A percentile compares a stretch with the other conserved stretches of the same genome.
phyloP scores from a whole-genome alignment of 2,888 invertebrate species.

The Diaphora mendica region DNA sequence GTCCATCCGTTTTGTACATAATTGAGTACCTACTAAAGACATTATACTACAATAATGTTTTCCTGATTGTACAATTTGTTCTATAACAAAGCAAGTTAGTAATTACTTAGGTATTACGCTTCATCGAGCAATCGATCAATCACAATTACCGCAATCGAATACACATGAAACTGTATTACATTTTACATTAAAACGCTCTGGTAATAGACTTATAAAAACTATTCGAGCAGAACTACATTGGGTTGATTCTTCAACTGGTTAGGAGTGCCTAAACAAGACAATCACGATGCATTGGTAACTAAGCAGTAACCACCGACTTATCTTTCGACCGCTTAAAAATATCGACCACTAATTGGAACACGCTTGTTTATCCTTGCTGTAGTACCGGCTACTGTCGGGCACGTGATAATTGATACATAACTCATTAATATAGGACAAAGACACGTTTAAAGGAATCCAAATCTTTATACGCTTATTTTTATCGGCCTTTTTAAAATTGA shows the following conservation, averaged over 20 bases:
- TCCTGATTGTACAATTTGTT: not conserved
- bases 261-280: slow-evolving; percentile 40
- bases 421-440: not conserved
- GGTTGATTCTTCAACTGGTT: slow-evolving; percentile 28
- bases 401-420: not conserved
- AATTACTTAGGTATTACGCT: slow-evolving; percentile 21
- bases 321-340: slow-evolving; percentile 49
- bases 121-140: slow-evolving; percentile 25
- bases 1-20: slow-evolving; percentile 23
- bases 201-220: slow-evolving; percentile 26
- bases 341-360: slow-evolving; percentile 66
- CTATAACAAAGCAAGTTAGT: not conserved
- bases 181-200: slow-evolving; percentile 19
- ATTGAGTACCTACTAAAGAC: slow-evolving; percentile 14
- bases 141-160: slow-evolving; percentile 32
- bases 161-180: slow-evolving; percentile 23
- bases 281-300: slow-evolving; percentile 33
- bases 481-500: not conserved
- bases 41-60: not conserved
- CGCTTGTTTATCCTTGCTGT: slow-evolving; percentile 56
- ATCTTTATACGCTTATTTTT: not conserved
- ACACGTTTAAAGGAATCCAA: not conserved
- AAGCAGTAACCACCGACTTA: slow-evolving; percentile 30
- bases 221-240: slow-evolving; percentile 27
- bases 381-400: not conserved